Conservation (phyloP, 2,113 vertebrate genomes). For the Herpetotheres cachinnans region DNA sequence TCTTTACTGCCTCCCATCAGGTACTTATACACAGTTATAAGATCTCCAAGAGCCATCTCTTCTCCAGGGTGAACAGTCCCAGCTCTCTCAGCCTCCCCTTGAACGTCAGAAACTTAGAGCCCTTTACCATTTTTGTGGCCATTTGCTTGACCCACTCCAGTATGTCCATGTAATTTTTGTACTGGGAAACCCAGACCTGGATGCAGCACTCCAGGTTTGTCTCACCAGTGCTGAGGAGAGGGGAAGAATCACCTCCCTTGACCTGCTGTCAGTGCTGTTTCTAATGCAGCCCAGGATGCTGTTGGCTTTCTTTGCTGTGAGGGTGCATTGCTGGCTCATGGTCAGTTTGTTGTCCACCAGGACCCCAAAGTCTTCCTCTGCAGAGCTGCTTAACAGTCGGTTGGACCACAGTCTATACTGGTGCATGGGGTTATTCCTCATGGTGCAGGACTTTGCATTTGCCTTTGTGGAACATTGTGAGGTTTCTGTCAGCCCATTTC, state of each 20-base stretch:
- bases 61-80: neutral
- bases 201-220: neutral
- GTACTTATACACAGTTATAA: neutral
- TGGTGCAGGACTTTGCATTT: neutral
- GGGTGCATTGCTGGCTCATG: neutral
- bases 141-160: neutral
- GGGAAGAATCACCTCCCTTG: no score
- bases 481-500: no score
- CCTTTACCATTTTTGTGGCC: neutral
- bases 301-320: neutral
- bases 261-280: no score
- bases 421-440: neutral
- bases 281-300: no score
- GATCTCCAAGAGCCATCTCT: neutral
- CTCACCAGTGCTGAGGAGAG: neutral
- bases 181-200: neutral
- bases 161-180: neutral
- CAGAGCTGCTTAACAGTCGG: neutral
- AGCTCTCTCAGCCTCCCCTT: neutral
- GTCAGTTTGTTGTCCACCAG: neutral
- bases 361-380: neutral
- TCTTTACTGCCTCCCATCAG: neutral
- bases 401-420: neutral
- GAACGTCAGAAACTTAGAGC: neutral
- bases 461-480: neutral